Percentiles rank a stretch among this genome's conserved stretches.
Conservation (phyloP, 2,888 invertebrate species). For the Drosophila mulleri region DNA sequence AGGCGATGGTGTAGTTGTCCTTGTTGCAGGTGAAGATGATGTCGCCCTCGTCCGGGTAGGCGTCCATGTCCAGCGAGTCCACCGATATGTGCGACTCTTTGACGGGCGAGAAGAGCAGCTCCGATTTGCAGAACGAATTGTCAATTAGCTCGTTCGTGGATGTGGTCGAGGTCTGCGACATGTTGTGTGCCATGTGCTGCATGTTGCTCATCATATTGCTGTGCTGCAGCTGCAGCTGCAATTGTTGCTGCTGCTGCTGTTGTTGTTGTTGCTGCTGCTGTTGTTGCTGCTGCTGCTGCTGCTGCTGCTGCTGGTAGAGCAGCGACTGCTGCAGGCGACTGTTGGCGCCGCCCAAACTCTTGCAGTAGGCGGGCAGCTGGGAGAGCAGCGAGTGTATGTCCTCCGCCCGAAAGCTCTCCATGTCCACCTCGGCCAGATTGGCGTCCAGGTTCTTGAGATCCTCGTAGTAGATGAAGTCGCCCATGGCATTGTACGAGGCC, state of each 20-base stretch:
- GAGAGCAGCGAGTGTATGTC: conserved; percentile 95
- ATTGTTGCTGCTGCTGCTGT: conserved; percentile 42
- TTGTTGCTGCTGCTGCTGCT: conserved; percentile 65
- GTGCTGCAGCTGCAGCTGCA: conserved; percentile 56
- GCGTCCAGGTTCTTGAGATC: conserved; percentile 95
- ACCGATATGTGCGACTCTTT: conserved; percentile 93
- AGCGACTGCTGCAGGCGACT: conserved; percentile 79
- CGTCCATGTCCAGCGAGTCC: conserved; percentile 95
- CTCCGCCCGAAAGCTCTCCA: conserved; percentile 96
- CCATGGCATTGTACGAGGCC: conserved; percentile 91
- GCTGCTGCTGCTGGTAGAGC: conserved; percentile 69
- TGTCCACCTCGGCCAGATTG: conserved; percentile 96
- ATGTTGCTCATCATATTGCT: conserved; percentile 58
- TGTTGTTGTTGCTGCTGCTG: no score
- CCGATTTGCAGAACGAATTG: conserved; percentile 96
- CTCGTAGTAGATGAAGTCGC: conserved; percentile 91
- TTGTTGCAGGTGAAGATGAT: conserved; percentile 96
- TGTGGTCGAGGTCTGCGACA: conserved; percentile 82
- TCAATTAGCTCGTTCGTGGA: conserved; percentile 89
- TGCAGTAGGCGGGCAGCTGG: conserved; percentile 91
- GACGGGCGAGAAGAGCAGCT: conserved; percentile 95
- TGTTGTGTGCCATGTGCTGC: conserved; percentile 62
- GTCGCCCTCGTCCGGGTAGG: conserved; percentile 90
- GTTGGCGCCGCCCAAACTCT: conserved; percentile 85
- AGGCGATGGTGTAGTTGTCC: conserved; percentile 97